phyloP scores from a whole-genome alignment of 2,888 invertebrate genomes.

The Machimus rusticus region DNA sequence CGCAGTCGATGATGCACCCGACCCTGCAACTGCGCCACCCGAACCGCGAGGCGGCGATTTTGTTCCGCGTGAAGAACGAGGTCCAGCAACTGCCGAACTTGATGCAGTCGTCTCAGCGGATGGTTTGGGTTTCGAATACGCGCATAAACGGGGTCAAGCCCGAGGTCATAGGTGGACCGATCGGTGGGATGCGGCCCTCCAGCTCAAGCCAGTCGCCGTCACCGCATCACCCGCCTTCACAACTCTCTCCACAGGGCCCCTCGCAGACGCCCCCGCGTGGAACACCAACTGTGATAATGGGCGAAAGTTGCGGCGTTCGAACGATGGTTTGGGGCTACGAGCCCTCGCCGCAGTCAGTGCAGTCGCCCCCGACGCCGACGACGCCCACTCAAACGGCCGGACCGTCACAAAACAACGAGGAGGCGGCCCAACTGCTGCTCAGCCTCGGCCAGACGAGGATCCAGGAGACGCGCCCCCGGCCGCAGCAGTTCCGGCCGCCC shows the following conservation, averaged over 20 bases:
- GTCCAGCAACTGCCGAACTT: constrained; percentile 54
- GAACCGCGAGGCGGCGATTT: constrained; percentile 61
- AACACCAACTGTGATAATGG: constrained; percentile 91
- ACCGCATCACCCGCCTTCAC: constrained; percentile 59
- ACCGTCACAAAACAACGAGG: constrained; percentile 67
- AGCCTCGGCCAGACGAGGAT: constrained; percentile 76
- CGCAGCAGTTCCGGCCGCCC: constrained; percentile 64
- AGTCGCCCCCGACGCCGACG: constrained; percentile 63
- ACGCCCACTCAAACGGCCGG: constrained; percentile 62
- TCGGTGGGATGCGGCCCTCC: constrained; percentile 55
- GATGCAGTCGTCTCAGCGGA: constrained; percentile 57
- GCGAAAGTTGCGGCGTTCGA: constrained; percentile 87
- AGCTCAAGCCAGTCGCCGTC: constrained; percentile 57
- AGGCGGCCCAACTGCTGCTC: constrained; percentile 74
- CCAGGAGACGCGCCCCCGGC: constrained; percentile 61
- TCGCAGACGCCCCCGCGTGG: constrained; percentile 65
- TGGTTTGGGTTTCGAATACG: constrained; percentile 69
- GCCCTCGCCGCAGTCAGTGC: constrained; percentile 65
- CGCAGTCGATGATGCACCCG: constrained; percentile 61
- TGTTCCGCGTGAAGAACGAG: constrained; percentile 63
- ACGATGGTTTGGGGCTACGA: constrained; percentile 72
- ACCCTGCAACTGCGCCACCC: constrained; percentile 65
- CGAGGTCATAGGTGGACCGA: constrained; percentile 76
- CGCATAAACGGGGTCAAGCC: constrained; percentile 82
- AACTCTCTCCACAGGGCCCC: constrained; percentile 61